These are phyloP conservation scores for Drosophila suzukii DNA, from an alignment of 1,140 invertebrate genomes.

Conservation along the genomic window DNA sequence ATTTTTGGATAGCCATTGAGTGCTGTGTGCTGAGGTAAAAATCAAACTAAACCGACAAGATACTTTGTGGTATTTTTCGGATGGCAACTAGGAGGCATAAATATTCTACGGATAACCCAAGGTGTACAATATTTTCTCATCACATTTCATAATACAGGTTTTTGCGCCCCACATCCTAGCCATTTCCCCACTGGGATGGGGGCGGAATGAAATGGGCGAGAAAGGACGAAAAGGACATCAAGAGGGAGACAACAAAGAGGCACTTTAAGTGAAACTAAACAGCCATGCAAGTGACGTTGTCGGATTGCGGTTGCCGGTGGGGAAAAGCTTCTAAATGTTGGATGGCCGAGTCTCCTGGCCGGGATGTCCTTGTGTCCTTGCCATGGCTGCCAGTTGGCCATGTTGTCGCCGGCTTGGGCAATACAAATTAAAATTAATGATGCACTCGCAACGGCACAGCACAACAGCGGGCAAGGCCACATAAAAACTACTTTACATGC, in stretches of 20 bases:
- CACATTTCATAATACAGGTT: slow-evolving; percentile 36
- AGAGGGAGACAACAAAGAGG: slow-evolving; percentile 63
- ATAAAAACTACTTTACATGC: slow-evolving; percentile 82
- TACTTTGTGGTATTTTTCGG: slow-evolving; percentile 23
- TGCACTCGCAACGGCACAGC: slow-evolving; percentile 66
- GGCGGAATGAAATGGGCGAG: not conserved
- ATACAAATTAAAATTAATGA: slow-evolving; percentile 82
- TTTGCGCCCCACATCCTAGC: not conserved
- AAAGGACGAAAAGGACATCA: slow-evolving; percentile 20
- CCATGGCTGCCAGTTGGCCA: slow-evolving; percentile 64
- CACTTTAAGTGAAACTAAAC: slow-evolving; percentile 81
- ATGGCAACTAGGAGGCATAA: not conserved
- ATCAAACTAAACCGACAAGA: slow-evolving; percentile 9
- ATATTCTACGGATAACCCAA: slow-evolving; percentile 7
- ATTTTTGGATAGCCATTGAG: slow-evolving; percentile 12
- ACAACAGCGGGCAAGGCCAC: slow-evolving; percentile 40
- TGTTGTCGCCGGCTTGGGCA: slow-evolving; percentile 66
- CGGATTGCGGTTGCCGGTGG: slow-evolving; percentile 63
- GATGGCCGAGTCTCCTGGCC: slow-evolving; percentile 56
- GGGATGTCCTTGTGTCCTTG: slow-evolving; percentile 44
- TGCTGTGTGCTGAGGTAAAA: slow-evolving; percentile 5
- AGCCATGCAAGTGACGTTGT: slow-evolving; percentile 79
- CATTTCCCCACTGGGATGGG: not conserved
- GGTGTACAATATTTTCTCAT: slow-evolving; percentile 25
- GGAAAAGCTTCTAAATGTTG: slow-evolving; percentile 34